phyloP scores from a whole-genome alignment of 1,140 invertebrate genomes.

The Babylonia areolata region DNA sequence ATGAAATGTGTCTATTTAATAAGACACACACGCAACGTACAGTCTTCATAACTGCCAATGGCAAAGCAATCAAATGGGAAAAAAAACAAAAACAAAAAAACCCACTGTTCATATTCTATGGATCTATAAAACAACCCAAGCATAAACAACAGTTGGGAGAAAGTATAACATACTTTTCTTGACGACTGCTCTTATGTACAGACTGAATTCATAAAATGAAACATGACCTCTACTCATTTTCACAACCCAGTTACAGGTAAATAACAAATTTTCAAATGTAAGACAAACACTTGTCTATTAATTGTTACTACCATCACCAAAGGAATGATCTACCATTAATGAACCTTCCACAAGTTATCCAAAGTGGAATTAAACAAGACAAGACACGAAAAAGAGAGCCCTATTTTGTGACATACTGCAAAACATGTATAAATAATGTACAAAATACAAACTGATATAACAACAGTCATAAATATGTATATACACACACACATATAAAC shows the following conservation, averaged over 20 bases:
- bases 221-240: too few relatives aligned
- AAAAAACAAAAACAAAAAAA: neutral
- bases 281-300: neutral
- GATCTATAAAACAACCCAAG: neutral
- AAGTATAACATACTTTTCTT: too few relatives aligned
- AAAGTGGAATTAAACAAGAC: neutral
- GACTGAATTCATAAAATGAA: too few relatives aligned
- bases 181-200: too few relatives aligned
- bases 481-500: neutral
- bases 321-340: neutral
- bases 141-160: too few relatives aligned
- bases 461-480: neutral
- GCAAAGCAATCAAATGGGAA: neutral
- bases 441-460: neutral
- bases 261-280: neutral
- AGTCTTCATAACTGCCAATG: too few relatives aligned
- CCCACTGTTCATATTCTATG: neutral
- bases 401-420: neutral
- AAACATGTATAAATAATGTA: neutral
- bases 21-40: too few relatives aligned
- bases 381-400: neutral
- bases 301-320: neutral
- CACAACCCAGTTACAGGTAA: neutral
- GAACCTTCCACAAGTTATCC: neutral
- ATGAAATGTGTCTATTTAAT: too few relatives aligned